phyloP scores from a whole-genome alignment of 2,113 vertebrate genomes.

The Stercorarius parasiticus region DNA sequence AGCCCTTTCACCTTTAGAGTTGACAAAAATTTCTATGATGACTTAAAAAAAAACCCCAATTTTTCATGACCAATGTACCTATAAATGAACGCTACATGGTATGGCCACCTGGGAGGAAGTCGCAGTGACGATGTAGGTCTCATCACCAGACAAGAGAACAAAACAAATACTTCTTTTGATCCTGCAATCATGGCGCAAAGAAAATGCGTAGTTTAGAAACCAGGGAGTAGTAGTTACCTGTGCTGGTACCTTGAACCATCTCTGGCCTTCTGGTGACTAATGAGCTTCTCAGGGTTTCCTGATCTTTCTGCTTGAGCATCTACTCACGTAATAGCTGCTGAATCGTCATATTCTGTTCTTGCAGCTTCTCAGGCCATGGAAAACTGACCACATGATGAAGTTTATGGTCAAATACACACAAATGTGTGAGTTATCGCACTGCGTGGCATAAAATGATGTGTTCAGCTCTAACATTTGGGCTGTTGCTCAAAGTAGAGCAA shows the following conservation, averaged over 20 bases:
- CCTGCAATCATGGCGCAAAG: not conserved
- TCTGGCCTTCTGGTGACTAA: not conserved
- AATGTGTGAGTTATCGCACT: not conserved
- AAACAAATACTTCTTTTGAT: not conserved
- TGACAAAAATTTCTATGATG: not conserved
- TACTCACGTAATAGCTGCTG: not conserved
- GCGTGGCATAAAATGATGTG: fast-evolving
- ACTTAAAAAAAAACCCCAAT: not conserved
- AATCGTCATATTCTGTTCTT: not conserved
- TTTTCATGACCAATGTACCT: not conserved
- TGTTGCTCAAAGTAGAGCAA: not conserved
- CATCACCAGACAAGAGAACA: not conserved
- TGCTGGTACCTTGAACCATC: not conserved
- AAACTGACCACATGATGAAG: not conserved
- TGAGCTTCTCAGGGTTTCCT: not conserved
- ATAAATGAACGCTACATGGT: not conserved
- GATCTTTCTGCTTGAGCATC: not conserved
- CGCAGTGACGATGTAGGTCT: not conserved
- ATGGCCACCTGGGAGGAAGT: not conserved
- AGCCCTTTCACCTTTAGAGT: not conserved
- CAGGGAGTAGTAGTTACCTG: not conserved
- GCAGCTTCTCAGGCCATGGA: not conserved
- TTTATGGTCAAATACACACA: not conserved
- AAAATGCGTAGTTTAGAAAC: not conserved
- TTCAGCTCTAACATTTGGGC: not conserved